Percentiles rank a stretch among this genome's conserved stretches.
These are phyloP conservation scores for Agelastica alni DNA, from an alignment of 2,888 invertebrate genomes.

Conservation along the genomic window DNA sequence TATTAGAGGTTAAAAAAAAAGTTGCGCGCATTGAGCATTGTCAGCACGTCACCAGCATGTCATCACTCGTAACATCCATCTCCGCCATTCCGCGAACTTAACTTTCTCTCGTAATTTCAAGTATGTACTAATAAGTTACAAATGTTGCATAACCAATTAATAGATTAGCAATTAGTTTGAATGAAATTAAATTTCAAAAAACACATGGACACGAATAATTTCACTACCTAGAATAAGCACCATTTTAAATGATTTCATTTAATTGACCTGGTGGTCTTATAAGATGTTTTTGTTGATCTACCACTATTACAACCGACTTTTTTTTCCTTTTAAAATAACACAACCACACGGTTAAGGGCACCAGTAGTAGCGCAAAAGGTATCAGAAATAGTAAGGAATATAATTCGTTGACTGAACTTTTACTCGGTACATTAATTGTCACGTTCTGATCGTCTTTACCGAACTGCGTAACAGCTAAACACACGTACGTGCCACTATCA, in stretches of 20 bases:
- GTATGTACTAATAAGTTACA: too few relatives aligned
- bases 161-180: too few relatives aligned
- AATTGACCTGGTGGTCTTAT: constrained; percentile 31
- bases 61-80: too few relatives aligned
- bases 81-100: too few relatives aligned
- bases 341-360: constrained; percentile 49
- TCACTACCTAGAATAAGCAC: too few relatives aligned
- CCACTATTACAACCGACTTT: constrained; percentile 31
- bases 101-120: too few relatives aligned
- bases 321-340: constrained; percentile 49
- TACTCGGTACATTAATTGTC: constrained; percentile 42
- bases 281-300: constrained; percentile 38
- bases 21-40: too few relatives aligned
- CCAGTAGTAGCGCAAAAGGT: constrained; percentile 47
- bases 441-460: constrained; percentile 48
- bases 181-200: too few relatives aligned
- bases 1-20: too few relatives aligned
- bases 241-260: constrained; percentile 27
- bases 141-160: too few relatives aligned
- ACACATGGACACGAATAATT: too few relatives aligned
- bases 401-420: constrained; percentile 34
- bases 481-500: constrained; percentile 51
- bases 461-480: constrained; percentile 49
- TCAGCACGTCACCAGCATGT: too few relatives aligned
- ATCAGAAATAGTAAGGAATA: constrained; percentile 50